Base-by-base conservation (phyloP, 1,140 invertebrate genomes). In the Reticulitermes speratus region DNA sequence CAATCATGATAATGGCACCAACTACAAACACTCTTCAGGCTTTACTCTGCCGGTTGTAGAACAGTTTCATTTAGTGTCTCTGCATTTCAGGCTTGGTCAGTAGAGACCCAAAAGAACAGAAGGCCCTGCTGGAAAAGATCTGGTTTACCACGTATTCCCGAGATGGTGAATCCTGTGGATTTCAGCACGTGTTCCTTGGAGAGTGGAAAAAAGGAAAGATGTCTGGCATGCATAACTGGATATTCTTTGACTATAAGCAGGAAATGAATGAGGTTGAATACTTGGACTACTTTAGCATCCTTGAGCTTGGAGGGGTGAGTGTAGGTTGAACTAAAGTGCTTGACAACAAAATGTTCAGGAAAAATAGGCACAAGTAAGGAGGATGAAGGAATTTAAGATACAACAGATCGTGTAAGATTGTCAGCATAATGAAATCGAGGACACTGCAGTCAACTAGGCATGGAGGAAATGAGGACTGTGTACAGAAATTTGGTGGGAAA, bases 141-240 rank as follows among this genome's bases (percentile, higher is more conserved):
- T 97, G 96, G 96, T 97, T 97, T 89, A 94, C 94, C 9, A 91
- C 97, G 87, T 98, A 97, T 89, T 95, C 96, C n/a, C 92, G 97
- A 86, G 95, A 95, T 0, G 93, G 93, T 16, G 95, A 96, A 32
- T 97, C 96, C 88, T 95, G 95, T 44, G 96, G 96, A 3, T 97
- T 98, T 89, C 97, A 98, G 90, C 97, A 98, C 88, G 93, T 97
- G 44, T 98, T 97, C 90, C 91, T 98, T 3, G 95, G 96, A 0
- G 97, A 98, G 93, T 90, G 93, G 81, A 95, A 96, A 91, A 94
- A 94, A 88, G 91, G 93, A n/a, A 94, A 95, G 89, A 93, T 98
- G 59, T 92, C 92, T 88, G 97, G 97, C 21, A 92, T 98, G 86
- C 97, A 98, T 90, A 97, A 97, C 90, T 98, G 97, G 97, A 92